A percentile compares a stretch with the other conserved stretches of the same genome.
These are phyloP conservation scores for Leptopilina boulardi DNA, from an alignment of 1,140 invertebrate species.

Conservation along the genomic window DNA sequence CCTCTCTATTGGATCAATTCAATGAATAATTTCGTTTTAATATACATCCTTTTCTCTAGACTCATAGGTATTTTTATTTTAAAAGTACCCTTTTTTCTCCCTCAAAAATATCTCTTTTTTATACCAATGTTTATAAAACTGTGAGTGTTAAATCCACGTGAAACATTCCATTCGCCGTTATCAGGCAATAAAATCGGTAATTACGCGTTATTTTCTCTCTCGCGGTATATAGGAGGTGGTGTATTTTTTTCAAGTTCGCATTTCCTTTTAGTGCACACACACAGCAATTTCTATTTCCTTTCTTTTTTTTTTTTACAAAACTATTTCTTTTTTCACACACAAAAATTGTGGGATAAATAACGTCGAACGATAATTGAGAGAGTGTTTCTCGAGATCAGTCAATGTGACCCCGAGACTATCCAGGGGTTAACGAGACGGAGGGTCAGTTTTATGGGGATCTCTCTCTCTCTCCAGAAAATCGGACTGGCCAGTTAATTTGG, in stretches of 20 bases:
- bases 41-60: too few relatives aligned
- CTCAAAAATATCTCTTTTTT: background rate
- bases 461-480: constrained; percentile 56
- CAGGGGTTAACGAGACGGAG: constrained; percentile 60
- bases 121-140: background rate
- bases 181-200: constrained; percentile 28
- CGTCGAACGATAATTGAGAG: constrained; percentile 62
- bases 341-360: constrained; percentile 47
- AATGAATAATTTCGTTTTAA: too few relatives aligned
- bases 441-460: constrained; percentile 57
- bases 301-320: constrained; percentile 35
- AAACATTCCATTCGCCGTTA: background rate
- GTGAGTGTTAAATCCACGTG: background rate
- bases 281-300: background rate
- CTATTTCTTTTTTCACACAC: constrained; percentile 23
- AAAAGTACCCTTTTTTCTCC: background rate
- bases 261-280: constrained; percentile 34
- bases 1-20: too few relatives aligned
- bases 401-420: constrained; percentile 54
- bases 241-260: background rate
- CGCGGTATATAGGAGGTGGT: background rate
- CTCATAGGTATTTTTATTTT: too few relatives aligned
- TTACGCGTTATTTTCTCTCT: background rate
- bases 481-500: constrained; percentile 40
- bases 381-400: constrained; percentile 54